phyloP scores from a whole-genome alignment of 2,113 vertebrate genomes.

The Maccullochella peelii region DNA sequence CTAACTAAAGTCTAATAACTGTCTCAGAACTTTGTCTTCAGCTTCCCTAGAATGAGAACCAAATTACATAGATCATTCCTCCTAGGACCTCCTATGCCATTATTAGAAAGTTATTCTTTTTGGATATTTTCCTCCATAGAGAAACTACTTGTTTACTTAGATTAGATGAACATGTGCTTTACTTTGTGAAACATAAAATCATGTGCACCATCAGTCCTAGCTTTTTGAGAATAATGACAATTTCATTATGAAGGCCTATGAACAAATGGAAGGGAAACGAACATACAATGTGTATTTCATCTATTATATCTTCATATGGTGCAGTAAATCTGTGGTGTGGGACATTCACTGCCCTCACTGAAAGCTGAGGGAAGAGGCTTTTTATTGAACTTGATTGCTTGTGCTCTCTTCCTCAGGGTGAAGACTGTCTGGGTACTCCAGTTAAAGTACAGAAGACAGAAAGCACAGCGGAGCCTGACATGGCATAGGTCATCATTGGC shows the following conservation, averaged over 20 bases:
- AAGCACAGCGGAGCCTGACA: conserved; percentile 71
- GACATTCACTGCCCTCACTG: not conserved
- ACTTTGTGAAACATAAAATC: not conserved
- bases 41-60: not conserved
- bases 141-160: not conserved
- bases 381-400: not conserved
- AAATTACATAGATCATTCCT: no score
- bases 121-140: not conserved
- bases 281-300: not conserved
- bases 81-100: not conserved
- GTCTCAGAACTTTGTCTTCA: not conserved
- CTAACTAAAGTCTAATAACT: not conserved
- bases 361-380: not conserved
- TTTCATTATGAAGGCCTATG: not conserved
- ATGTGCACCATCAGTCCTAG: no score
- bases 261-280: not conserved
- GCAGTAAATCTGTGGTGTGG: not conserved
- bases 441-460: conserved; percentile 86
- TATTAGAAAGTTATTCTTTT: not conserved
- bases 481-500: conserved; percentile 31
- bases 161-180: not conserved
- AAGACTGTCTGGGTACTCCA: conserved; percentile 84
- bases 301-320: not conserved
- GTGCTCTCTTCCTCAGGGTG: conserved; percentile 40
- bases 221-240: not conserved